Evolutionary conservation across 2,888 invertebrate species (phyloP).

Genomic region (Orthosia gracilis): DNA sequence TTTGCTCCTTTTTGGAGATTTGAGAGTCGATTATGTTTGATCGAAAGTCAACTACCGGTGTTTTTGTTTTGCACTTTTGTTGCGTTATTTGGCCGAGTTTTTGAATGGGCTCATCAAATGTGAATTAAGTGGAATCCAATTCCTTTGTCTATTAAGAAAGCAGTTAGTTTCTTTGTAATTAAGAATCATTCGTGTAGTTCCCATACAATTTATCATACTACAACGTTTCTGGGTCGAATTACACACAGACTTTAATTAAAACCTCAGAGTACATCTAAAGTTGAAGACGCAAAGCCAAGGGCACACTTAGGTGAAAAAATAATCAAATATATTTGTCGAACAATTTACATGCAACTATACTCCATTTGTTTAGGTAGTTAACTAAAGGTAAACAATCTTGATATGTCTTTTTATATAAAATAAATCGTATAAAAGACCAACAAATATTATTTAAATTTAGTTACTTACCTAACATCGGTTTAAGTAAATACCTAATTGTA

Average conservation of each 20-base stretch:
- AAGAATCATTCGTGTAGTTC: slow-evolving; percentile 49
- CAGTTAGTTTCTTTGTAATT: slow-evolving; percentile 50
- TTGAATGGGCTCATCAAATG: slow-evolving; percentile 32
- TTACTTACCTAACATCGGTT: no score
- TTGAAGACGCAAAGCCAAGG: slow-evolving; percentile 35
- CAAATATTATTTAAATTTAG: no score
- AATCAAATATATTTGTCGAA: slow-evolving; percentile 47
- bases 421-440: no score
- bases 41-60: slow-evolving; percentile 35
- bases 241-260: slow-evolving; percentile 60
- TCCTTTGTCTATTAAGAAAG: slow-evolving; percentile 55
- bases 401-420: no score
- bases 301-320: slow-evolving; percentile 48
- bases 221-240: slow-evolving; percentile 53
- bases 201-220: slow-evolving; percentile 61
- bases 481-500: no score
- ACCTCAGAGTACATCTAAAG: slow-evolving; percentile 43
- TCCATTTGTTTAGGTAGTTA: no score
- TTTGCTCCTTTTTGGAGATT: slow-evolving; percentile 27
- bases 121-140: slow-evolving; percentile 51
- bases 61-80: slow-evolving; percentile 6
- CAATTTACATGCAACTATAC: slow-evolving; percentile 52
- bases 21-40: slow-evolving; percentile 16
- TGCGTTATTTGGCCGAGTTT: neutral
- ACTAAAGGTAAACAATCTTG: no score